Conservation (phyloP, 2,888 invertebrate species). For the Nomada lathburiana region DNA sequence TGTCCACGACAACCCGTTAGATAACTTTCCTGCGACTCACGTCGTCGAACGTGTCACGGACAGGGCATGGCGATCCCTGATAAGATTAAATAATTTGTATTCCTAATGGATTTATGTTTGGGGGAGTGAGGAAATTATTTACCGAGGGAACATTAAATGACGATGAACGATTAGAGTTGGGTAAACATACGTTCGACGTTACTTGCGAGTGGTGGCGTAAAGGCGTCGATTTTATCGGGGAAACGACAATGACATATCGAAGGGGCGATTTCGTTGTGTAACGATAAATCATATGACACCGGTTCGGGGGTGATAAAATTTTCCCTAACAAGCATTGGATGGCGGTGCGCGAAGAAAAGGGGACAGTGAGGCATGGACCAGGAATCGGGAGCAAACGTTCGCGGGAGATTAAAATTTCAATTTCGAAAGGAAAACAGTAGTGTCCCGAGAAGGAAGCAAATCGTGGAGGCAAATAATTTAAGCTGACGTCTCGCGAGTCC, state of each 20-base stretch:
- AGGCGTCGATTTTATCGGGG: background rate
- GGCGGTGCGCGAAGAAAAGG: background rate
- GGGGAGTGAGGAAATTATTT: background rate
- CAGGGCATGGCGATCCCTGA: background rate
- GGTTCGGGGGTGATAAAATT: background rate
- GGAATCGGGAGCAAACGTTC: background rate
- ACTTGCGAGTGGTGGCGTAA: background rate
- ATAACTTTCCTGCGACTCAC: slow-evolving; percentile 36
- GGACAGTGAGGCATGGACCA: too few relatives aligned
- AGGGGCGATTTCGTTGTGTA: background rate
- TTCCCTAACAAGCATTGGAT: background rate
- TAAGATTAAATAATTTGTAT: background rate
- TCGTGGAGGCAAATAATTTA: slow-evolving; percentile 37
- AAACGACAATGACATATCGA: background rate
- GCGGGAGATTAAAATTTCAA: slow-evolving; percentile 8
- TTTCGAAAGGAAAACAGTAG: slow-evolving; percentile 9
- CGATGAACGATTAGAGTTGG: background rate
- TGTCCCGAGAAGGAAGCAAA: slow-evolving; percentile 15
- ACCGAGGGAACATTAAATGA: background rate
- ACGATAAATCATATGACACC: background rate
- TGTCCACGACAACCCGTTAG: background rate
- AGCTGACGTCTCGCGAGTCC: background rate
- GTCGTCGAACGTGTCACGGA: background rate
- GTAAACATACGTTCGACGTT: background rate
- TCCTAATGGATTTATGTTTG: too few relatives aligned